Conservation (phyloP, 2,797 vertebrate genomes). For the Diplodus sargus region DNA sequence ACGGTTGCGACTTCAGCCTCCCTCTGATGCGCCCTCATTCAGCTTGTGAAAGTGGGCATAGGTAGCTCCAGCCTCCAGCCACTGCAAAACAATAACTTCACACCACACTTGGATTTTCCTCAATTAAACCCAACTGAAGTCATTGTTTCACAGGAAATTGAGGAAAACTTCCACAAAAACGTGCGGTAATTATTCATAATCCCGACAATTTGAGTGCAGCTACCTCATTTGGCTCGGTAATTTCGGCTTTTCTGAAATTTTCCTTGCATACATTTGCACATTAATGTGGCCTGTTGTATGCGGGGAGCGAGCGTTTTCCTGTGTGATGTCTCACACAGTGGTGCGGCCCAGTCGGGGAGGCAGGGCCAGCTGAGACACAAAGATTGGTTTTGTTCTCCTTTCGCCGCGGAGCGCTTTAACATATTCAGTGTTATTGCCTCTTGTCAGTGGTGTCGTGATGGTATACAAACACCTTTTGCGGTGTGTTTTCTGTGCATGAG, state of each 20-base stretch:
- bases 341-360: conserved; percentile 84
- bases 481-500: conserved; percentile 15
- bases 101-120: conserved; percentile 64
- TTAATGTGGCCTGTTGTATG: conserved; percentile 97
- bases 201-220: conserved; percentile 95
- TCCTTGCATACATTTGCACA: conserved; percentile 99
- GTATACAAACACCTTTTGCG: conserved; percentile 73
- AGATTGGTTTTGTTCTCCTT: conserved; percentile 87
- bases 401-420: conserved; percentile 81
- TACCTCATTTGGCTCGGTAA: conserved; percentile 92
- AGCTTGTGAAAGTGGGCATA: conserved; percentile 24
- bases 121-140: conserved; percentile 68
- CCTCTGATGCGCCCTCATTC: conserved; percentile 30
- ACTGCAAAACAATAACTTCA: conserved; percentile 55
- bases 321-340: conserved; percentile 84
- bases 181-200: conserved; percentile 99
- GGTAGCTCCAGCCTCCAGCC: conserved; percentile 39
- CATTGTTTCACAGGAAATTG: conserved; percentile 88
- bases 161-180: conserved; percentile 90
- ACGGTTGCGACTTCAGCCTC: neutral
- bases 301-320: conserved; percentile 83
- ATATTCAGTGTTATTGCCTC: conserved; percentile 82
- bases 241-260: conserved; percentile 98
- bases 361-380: conserved; percentile 85
- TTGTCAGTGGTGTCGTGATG: conserved; percentile 69